These are phyloP conservation scores for Diplosoma virens DNA, from an alignment of 23 tunicate species.

Conservation along the genomic window DNA sequence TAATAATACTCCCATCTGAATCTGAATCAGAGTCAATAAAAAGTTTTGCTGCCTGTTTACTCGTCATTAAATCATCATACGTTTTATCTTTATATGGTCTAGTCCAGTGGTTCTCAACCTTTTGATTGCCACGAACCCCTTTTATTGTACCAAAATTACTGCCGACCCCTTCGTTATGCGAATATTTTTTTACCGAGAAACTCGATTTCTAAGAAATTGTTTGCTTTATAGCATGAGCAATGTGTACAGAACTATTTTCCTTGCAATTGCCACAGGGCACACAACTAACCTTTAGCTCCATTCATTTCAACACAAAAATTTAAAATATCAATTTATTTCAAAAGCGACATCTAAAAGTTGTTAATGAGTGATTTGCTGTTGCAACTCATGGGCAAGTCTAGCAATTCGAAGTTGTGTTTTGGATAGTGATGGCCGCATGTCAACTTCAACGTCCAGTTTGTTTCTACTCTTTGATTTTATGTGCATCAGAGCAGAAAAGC, in stretches of 20 bases:
- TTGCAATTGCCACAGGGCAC: neutral
- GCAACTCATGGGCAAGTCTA: conserved; percentile 5
- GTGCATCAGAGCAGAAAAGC: conserved; percentile 13
- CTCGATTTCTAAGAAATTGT: neutral
- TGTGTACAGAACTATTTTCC: neutral
- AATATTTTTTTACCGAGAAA: neutral
- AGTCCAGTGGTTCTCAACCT: neutral
- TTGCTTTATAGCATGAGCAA: neutral
- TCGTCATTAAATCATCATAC: too few relatives aligned
- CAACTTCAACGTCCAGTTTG: too few relatives aligned
- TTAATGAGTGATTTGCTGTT: neutral
- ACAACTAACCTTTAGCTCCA: neutral
- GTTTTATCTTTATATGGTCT: too few relatives aligned
- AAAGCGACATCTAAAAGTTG: neutral
- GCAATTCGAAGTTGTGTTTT: conserved; percentile 36
- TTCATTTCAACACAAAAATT: neutral
- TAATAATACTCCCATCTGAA: too few relatives aligned
- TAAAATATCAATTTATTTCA: neutral
- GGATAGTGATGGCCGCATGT: conserved; percentile 29
- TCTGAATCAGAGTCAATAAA: too few relatives aligned
- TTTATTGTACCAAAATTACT: neutral
- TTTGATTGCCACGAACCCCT: too few relatives aligned
- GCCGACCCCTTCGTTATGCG: neutral
- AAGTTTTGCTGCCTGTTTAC: too few relatives aligned
- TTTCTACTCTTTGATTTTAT: conserved; percentile 22